Percentiles rank a stretch among this genome's conserved stretches.
These are phyloP conservation scores for Diprion similis DNA, from an alignment of 1,140 invertebrate species.

Conservation along the genomic window DNA sequence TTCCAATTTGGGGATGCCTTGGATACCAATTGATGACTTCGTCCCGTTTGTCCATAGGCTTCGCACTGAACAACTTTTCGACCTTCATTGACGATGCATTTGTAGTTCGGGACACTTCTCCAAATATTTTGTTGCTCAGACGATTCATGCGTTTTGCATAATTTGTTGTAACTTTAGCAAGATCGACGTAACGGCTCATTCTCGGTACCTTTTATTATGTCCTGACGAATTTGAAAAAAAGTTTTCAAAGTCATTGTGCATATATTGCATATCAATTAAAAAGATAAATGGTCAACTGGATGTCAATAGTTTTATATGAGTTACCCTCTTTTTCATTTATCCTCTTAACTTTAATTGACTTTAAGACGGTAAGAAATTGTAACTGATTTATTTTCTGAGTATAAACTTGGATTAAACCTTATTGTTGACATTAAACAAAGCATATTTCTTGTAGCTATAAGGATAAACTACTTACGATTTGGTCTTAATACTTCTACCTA, in stretches of 20 bases:
- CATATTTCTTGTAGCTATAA: too few relatives aligned
- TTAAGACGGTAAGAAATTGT: too few relatives aligned
- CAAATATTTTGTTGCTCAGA: slow-evolving; percentile 89
- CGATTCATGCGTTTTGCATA: slow-evolving; percentile 88
- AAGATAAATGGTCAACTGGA: too few relatives aligned
- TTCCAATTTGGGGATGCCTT: slow-evolving; percentile 76
- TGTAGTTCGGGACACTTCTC: slow-evolving; percentile 81
- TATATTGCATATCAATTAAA: too few relatives aligned
- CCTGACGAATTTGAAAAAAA: slow-evolving; percentile 19
- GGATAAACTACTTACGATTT: too few relatives aligned
- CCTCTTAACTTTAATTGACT: too few relatives aligned
- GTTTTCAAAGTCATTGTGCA: background rate
- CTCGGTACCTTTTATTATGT: slow-evolving; percentile 18
- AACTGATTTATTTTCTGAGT: too few relatives aligned
- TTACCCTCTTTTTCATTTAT: too few relatives aligned
- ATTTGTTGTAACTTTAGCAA: slow-evolving; percentile 73
- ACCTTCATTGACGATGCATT: slow-evolving; percentile 81
- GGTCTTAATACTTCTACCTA: too few relatives aligned
- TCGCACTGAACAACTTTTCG: slow-evolving; percentile 78
- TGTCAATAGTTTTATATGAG: too few relatives aligned
- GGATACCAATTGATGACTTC: slow-evolving; percentile 89
- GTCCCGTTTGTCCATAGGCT: slow-evolving; percentile 76
- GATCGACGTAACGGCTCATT: slow-evolving; percentile 72
- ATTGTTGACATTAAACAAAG: too few relatives aligned
- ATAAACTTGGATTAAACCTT: too few relatives aligned